phyloP scores from a whole-genome alignment of 2,113 vertebrate genomes.

The Empidonax alnorum region DNA sequence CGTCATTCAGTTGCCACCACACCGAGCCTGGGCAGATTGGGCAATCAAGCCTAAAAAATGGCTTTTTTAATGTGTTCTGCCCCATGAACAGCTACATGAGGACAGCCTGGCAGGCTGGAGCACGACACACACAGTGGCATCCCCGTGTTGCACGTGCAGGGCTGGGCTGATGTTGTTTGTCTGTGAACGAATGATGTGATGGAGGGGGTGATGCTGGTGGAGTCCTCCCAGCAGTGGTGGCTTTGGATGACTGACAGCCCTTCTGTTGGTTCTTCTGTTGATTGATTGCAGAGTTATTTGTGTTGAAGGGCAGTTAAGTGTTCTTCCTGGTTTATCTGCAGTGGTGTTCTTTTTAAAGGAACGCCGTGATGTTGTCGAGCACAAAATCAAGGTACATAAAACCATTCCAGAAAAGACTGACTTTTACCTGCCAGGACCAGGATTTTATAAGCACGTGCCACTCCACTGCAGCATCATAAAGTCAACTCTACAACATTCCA shows the following conservation, averaged over 20 bases:
- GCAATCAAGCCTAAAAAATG: background rate
- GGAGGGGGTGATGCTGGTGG: background rate
- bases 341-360: background rate
- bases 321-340: background rate
- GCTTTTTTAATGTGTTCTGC: background rate
- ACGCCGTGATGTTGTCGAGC: background rate
- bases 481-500: background rate
- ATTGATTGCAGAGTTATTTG: background rate
- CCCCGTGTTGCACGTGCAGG: background rate
- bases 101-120: background rate
- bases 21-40: background rate
- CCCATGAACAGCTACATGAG: background rate
- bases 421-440: background rate
- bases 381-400: background rate
- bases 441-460: background rate
- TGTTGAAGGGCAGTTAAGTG: constrained; percentile 5
- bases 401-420: background rate
- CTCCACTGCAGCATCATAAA: background rate
- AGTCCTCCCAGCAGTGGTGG: background rate
- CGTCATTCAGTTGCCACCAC: background rate
- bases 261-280: background rate
- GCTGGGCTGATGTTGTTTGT: background rate
- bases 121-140: background rate
- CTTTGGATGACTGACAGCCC: background rate
- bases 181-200: background rate